A percentile compares a stretch with the other conserved stretches of the same genome.
Evolutionary conservation across 1,140 invertebrate genomes (phyloP).

Genomic region (Drosophila miranda): DNA sequence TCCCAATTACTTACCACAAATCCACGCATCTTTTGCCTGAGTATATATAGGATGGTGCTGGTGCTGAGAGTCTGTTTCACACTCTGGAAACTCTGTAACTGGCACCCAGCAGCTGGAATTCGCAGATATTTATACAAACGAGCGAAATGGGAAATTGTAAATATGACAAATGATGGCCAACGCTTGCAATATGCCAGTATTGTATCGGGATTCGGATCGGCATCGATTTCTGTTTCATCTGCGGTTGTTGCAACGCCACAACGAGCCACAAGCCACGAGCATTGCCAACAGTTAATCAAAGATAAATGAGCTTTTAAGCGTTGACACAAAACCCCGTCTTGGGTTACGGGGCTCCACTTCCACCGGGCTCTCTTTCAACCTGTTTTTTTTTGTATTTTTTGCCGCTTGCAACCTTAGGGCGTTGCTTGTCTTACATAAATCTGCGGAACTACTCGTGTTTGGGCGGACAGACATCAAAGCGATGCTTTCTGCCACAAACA

Average conservation of each 20-base stretch:
- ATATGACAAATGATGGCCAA: constrained; percentile 68
- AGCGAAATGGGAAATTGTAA: constrained; percentile 55
- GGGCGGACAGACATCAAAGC: constrained; percentile 67
- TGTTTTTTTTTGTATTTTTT: not conserved
- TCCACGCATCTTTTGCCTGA: constrained; percentile 62
- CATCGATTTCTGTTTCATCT: constrained; percentile 54
- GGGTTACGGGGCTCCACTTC: constrained; percentile 28
- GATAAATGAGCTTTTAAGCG: constrained; percentile 75
- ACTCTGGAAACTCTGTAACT: constrained; percentile 51
- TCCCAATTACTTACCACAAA: constrained; percentile 55
- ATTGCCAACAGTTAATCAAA: constrained; percentile 64
- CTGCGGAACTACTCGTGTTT: constrained; percentile 68
- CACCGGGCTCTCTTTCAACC: constrained; percentile 15
- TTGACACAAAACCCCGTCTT: constrained; percentile 55
- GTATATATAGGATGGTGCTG: constrained; percentile 11
- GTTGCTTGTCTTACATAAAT: constrained; percentile 75
- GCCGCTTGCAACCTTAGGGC: constrained; percentile 51
- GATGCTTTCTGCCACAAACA: constrained; percentile 35
- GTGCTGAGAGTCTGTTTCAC: constrained; percentile 39
- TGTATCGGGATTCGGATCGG: constrained; percentile 39
- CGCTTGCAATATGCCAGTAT: constrained; percentile 53
- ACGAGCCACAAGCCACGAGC: constrained; percentile 6
- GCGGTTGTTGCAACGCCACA: constrained; percentile 35
- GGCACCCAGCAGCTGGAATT: constrained; percentile 20
- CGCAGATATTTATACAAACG: constrained; percentile 63